These are phyloP conservation scores for Hassar affinis DNA, from an alignment of 2,113 vertebrate genomes.

Conservation along the genomic window DNA sequence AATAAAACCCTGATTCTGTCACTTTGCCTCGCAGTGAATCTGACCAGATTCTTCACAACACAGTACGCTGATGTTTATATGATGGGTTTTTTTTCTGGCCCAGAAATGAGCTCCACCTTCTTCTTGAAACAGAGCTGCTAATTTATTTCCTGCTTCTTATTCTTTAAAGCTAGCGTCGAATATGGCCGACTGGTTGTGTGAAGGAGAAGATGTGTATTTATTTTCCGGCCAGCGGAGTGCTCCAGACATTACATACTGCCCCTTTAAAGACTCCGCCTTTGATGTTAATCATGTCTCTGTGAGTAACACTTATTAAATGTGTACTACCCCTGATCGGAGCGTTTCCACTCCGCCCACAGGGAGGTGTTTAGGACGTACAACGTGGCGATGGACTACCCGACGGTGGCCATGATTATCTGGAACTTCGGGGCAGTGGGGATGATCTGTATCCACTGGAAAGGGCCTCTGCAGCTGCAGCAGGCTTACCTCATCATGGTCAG, in stretches of 20 bases:
- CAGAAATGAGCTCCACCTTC: neutral
- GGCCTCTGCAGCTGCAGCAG: constrained; percentile 91
- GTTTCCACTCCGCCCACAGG: constrained; percentile 60
- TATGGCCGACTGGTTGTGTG: neutral
- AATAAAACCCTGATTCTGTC: neutral
- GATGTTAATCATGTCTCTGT: too few relatives aligned
- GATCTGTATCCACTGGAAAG: constrained; percentile 98
- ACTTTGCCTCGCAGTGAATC: neutral
- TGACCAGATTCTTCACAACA: neutral
- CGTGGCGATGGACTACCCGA: constrained; percentile 92
- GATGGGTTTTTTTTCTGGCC: neutral
- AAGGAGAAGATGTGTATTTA: neutral
- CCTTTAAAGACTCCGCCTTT: too few relatives aligned
- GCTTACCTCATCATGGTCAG: constrained; percentile 97
- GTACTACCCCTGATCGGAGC: neutral
- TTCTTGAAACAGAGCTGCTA: neutral
- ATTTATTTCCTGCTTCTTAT: neutral
- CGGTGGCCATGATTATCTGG: constrained; percentile 87
- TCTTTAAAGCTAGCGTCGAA: neutral
- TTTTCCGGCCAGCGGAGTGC: neutral
- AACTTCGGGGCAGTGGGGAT: constrained; percentile 97
- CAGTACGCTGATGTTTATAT: neutral
- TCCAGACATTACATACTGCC: neutral
- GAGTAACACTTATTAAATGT: neutral
- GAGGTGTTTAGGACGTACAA: constrained; percentile 96